Conservation (phyloP, 2,113 vertebrate species). For the Peromyscus leucopus region DNA sequence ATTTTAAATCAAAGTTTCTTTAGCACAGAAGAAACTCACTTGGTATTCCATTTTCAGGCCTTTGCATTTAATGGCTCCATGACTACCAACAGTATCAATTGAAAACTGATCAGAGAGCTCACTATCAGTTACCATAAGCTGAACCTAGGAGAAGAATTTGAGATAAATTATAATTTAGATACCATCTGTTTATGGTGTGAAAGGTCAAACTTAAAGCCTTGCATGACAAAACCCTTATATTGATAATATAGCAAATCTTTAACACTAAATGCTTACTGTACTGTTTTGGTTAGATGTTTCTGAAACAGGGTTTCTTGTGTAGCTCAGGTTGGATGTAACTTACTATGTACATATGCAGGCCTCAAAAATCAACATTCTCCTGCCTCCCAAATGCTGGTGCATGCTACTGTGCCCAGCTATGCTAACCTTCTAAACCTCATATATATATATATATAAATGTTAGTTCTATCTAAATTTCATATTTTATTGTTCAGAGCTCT, state of each 20-base stretch:
- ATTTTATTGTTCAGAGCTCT: slow-evolving; percentile 57
- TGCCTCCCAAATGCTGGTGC: too few species aligned
- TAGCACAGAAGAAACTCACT: slow-evolving; percentile 86
- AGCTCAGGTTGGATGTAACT: background rate
- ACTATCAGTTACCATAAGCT: slow-evolving; percentile 98
- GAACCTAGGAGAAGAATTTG: slow-evolving; percentile 89
- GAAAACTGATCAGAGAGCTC: slow-evolving; percentile 97
- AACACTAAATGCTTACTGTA: slow-evolving; percentile 28
- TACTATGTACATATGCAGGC: background rate
- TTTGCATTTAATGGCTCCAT: slow-evolving; percentile 97
- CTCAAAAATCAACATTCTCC: background rate
- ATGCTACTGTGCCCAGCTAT: background rate
- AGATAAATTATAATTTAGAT: slow-evolving; percentile 44
- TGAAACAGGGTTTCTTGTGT: background rate
- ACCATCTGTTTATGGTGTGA: background rate
- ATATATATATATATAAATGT: slow-evolving; percentile 55
- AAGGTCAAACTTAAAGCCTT: background rate
- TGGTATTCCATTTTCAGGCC: slow-evolving; percentile 93
- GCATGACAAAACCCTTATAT: background rate
- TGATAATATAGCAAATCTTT: slow-evolving; percentile 15
- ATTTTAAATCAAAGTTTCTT: slow-evolving; percentile 37
- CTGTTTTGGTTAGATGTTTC: background rate
- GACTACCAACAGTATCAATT: slow-evolving; percentile 97
- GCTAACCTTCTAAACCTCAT: slow-evolving; percentile 44
- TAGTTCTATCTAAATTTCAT: slow-evolving; percentile 32